phyloP scores from a whole-genome alignment of 1,140 invertebrate genomes.

The Oedothorax gibbosus region DNA sequence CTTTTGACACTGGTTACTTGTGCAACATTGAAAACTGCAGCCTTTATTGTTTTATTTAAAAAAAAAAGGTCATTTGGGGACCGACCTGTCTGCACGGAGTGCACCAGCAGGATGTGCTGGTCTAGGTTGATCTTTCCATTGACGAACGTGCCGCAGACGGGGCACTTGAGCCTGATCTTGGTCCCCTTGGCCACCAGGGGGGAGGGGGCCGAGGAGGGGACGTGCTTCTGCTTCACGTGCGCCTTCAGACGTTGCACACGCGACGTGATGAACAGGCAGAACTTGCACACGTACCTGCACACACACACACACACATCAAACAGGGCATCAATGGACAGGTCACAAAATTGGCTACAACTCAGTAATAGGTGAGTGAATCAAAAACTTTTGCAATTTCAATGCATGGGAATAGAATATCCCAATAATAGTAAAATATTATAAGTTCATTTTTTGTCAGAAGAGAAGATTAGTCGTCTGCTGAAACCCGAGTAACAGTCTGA shows the following conservation, averaged over 20 bases:
- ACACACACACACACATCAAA: no score
- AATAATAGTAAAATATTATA: no score
- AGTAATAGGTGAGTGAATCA: no score
- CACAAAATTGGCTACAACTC: no score
- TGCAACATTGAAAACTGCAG: slow-evolving; percentile 61
- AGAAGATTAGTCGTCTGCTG: no score
- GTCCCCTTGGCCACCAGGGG: slow-evolving; percentile 42
- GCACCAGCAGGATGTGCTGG: slow-evolving; percentile 63
- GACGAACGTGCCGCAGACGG: slow-evolving; percentile 62
- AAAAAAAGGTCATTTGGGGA: not conserved
- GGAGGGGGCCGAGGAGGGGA: slow-evolving; percentile 4
- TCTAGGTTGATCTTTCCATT: slow-evolving; percentile 63
- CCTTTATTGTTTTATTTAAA: slow-evolving; percentile 17
- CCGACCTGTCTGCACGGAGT: slow-evolving; percentile 64
- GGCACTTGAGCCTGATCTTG: slow-evolving; percentile 63
- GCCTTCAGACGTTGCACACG: slow-evolving; percentile 57
- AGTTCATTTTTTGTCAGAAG: no score
- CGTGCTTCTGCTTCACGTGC: slow-evolving; percentile 63
- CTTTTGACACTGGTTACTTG: slow-evolving; percentile 56
- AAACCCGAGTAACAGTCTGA: no score
- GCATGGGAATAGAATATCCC: no score
- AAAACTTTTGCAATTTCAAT: no score
- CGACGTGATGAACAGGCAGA: slow-evolving; percentile 62
- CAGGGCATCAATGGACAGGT: no score
- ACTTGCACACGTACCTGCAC: slow-evolving; percentile 62